These are phyloP conservation scores for Oasisia sp. DNA, from an alignment of 2,888 invertebrate genomes.

Conservation along the genomic window DNA sequence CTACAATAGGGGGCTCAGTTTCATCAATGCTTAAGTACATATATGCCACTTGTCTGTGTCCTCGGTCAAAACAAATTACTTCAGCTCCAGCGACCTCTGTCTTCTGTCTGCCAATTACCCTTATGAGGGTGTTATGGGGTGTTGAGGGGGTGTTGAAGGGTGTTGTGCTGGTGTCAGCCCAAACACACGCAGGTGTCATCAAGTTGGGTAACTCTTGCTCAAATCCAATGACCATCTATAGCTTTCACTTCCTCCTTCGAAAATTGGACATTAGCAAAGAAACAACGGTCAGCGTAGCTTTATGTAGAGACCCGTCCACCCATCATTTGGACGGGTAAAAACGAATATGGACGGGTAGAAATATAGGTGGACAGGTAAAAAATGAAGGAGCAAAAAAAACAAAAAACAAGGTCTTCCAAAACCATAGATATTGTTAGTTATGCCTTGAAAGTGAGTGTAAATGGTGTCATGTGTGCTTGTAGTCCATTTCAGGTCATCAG, in stretches of 20 bases:
- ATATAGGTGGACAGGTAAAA: no score
- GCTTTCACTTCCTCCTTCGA: not conserved
- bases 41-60: not conserved
- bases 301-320: no score
- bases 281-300: no score
- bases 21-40: not conserved
- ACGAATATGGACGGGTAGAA: no score
- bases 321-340: no score
- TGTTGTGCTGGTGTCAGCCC: slow-evolving; percentile 5
- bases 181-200: not conserved
- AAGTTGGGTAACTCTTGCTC: not conserved
- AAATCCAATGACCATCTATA: not conserved
- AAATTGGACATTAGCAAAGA: not conserved
- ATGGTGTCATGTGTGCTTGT: no score
- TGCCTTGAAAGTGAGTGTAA: no score
- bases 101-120: not conserved
- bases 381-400: no score
- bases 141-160: not conserved
- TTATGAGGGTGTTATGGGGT: not conserved
- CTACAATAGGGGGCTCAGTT: slow-evolving; percentile 6
- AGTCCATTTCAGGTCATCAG: no score
- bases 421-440: no score
- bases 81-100: not conserved
- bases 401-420: no score
- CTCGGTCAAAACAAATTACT: not conserved